phyloP scores from a whole-genome alignment of 2,113 vertebrate species.

The Origma solitaria region DNA sequence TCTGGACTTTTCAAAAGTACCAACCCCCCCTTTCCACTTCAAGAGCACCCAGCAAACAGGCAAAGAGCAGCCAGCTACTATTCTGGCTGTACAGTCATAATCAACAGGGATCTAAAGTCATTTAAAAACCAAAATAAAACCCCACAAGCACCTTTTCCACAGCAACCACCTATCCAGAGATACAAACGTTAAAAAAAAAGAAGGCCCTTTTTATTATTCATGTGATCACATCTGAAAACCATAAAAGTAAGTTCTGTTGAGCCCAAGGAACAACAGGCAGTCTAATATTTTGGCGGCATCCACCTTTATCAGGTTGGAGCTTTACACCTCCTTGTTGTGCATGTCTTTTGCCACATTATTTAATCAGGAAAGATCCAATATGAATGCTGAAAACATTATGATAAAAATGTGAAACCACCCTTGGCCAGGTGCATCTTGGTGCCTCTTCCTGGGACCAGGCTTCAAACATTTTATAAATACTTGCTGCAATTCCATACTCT shows the following conservation, averaged over 20 bases:
- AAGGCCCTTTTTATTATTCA: neutral
- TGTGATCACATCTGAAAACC: neutral
- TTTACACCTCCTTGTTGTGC: neutral
- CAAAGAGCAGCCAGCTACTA: neutral
- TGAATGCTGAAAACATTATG: neutral
- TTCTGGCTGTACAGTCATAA: neutral
- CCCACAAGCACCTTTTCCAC: neutral
- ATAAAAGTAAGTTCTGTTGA: neutral
- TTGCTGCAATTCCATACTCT: neutral
- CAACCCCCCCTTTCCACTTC: neutral
- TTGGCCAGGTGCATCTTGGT: neutral
- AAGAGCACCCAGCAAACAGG: neutral
- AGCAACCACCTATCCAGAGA: neutral
- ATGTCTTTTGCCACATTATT: neutral
- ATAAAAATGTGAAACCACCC: neutral
- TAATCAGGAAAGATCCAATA: neutral
- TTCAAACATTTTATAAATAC: neutral
- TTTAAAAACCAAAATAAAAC: neutral
- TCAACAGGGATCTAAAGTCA: neutral
- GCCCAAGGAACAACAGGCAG: neutral
- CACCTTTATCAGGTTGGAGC: neutral
- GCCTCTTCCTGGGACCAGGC: neutral
- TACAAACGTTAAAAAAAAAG: neutral
- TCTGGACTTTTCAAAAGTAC: neutral
- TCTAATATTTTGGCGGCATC: neutral